Conservation (phyloP, 2,888 invertebrate genomes). For the Unio pictorum region DNA sequence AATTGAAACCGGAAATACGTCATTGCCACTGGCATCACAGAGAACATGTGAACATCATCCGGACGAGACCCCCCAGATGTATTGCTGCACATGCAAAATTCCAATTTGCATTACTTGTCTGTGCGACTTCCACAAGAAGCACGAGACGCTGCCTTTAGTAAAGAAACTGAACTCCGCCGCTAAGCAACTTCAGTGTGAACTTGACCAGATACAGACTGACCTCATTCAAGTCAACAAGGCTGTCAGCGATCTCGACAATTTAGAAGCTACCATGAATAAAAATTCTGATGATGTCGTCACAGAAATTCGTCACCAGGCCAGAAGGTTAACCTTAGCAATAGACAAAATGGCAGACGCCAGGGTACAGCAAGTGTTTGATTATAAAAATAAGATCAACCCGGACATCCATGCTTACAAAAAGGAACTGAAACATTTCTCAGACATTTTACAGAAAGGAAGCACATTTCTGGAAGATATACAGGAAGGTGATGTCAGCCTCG, state of each 20-base stretch:
- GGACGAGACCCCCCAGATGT: constrained; percentile 55
- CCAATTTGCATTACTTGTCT: constrained; percentile 57
- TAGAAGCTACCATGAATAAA: constrained; percentile 34
- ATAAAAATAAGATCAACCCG: constrained; percentile 36
- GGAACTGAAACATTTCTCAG: constrained; percentile 31
- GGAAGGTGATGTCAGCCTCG: constrained; percentile 58
- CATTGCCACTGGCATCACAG: constrained; percentile 37
- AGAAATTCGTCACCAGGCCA: constrained; percentile 37
- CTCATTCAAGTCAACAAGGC: constrained; percentile 29
- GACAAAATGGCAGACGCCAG: constrained; percentile 35
- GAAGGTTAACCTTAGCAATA: constrained; percentile 33
- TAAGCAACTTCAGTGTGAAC: constrained; percentile 46
- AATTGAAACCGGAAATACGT: constrained; percentile 50
- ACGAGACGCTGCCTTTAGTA: constrained; percentile 49
- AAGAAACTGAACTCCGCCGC: constrained; percentile 46
- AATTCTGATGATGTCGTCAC: constrained; percentile 31
- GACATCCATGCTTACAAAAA: constrained; percentile 36
- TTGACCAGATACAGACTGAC: constrained; percentile 43
- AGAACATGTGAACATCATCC: constrained; percentile 41
- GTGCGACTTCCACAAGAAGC: constrained; percentile 51
- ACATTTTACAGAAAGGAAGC: constrained; percentile 44
- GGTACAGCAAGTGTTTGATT: constrained; percentile 31
- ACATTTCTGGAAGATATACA: constrained; percentile 53
- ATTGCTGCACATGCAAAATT: constrained; percentile 51
- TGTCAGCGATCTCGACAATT: constrained; percentile 32